Percentiles rank a stretch among this genome's conserved stretches.
These are phyloP conservation scores for Odobenus rosmarus DNA, from an alignment of 2,113 vertebrate species.

Conservation along the genomic window DNA sequence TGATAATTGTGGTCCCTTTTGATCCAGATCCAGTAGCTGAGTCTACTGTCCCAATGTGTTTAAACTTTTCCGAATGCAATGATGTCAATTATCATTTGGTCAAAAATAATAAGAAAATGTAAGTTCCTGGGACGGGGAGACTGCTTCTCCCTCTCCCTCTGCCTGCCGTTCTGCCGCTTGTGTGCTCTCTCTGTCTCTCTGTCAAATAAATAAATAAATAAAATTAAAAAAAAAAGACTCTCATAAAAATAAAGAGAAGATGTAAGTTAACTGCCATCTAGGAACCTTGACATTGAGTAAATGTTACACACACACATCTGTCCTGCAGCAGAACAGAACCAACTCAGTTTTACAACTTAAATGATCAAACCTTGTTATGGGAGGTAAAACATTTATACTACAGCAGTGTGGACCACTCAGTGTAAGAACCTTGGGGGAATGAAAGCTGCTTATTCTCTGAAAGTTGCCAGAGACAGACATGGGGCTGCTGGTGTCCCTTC, in stretches of 20 bases:
- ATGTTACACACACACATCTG: background rate
- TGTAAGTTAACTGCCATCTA: background rate
- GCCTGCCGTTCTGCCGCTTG: too few relatives aligned
- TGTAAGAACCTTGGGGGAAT: background rate
- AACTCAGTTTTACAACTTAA: background rate
- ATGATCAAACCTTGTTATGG: background rate
- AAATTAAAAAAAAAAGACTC: too few relatives aligned
- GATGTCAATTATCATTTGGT: background rate
- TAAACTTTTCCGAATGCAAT: background rate
- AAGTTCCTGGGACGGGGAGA: background rate
- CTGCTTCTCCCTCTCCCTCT: too few relatives aligned
- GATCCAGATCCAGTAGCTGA: background rate
- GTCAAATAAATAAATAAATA: too few relatives aligned
- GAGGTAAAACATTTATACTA: background rate
- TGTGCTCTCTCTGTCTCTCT: too few relatives aligned
- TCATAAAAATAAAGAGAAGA: background rate
- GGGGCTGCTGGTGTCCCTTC: background rate
- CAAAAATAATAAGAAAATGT: background rate
- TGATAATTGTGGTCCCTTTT: background rate
- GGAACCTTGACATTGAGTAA: background rate
- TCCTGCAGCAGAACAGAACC: background rate
- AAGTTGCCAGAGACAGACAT: background rate
- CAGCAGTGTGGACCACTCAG: background rate
- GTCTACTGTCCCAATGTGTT: background rate
- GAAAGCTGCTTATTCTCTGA: background rate